Percentiles rank a stretch among this genome's conserved stretches.
Evolutionary conservation across 2,888 invertebrate species (phyloP).

Genomic region (Habrosyne pyritoides): DNA sequence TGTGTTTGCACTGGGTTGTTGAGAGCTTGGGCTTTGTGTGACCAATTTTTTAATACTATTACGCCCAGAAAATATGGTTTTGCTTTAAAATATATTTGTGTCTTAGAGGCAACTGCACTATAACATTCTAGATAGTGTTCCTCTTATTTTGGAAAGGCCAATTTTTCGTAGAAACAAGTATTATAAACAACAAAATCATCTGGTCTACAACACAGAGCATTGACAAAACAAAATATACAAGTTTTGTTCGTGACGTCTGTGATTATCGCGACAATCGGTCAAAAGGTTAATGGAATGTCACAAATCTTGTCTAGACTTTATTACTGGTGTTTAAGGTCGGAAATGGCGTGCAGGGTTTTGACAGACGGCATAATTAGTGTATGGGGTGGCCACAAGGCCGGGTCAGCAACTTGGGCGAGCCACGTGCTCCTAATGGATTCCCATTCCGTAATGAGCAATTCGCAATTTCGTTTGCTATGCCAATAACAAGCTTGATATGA

Average conservation of each 20-base stretch:
- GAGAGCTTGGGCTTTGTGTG: background rate
- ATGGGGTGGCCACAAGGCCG: conserved; percentile 1
- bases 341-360: conserved; percentile 1
- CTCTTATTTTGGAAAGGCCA: background rate
- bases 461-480: background rate
- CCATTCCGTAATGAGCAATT: background rate
- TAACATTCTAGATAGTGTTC: background rate
- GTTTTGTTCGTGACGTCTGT: conserved; percentile 6
- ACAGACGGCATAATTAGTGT: conserved; percentile 8
- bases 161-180: background rate
- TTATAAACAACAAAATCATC: background rate
- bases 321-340: background rate
- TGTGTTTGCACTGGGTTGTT: background rate
- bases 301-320: conserved; percentile 5
- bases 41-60: background rate
- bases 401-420: conserved; percentile 5
- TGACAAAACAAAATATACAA: background rate
- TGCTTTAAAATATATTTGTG: too few relatives aligned
- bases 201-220: background rate
- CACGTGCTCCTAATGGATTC: conserved; percentile 3
- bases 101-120: too few relatives aligned
- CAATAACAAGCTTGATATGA: background rate
- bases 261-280: conserved; percentile 8
- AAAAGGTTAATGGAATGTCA: conserved; percentile 7
- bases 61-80: too few relatives aligned